Conservation (phyloP, 1,140 invertebrate genomes). For the Lepidotrigona ventralis region DNA sequence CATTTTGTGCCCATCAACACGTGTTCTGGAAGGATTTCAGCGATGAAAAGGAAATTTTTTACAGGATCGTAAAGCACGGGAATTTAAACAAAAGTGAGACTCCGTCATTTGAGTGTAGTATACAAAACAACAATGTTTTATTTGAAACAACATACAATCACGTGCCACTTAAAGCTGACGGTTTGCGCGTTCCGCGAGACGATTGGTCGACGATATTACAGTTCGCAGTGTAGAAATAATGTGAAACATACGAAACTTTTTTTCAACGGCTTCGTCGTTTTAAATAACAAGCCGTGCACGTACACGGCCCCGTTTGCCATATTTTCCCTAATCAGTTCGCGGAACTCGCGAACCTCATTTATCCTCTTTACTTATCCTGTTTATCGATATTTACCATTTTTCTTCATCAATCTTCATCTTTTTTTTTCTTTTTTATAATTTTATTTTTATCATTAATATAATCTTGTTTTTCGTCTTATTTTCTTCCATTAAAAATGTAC, state of each 20-base stretch:
- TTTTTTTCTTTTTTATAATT: background rate
- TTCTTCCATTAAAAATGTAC: constrained; percentile 40
- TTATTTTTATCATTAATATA: constrained; percentile 9
- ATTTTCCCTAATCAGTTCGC: constrained; percentile 21
- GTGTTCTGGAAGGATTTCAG: background rate
- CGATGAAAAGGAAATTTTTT: background rate
- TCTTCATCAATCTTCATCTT: background rate
- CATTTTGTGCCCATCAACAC: too few relatives aligned
- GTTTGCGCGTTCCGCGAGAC: constrained; percentile 58
- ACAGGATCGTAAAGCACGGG: background rate
- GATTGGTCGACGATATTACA: constrained; percentile 27
- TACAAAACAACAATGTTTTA: constrained; percentile 73
- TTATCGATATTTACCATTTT: constrained; percentile 28
- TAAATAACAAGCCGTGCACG: background rate
- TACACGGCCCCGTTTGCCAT: background rate
- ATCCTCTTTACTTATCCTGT: background rate
- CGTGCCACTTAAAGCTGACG: constrained; percentile 59
- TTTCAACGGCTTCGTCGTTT: background rate
- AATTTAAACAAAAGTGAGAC: background rate
- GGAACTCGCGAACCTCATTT: constrained; percentile 51
- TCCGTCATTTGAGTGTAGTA: constrained; percentile 23
- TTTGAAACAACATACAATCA: constrained; percentile 72
- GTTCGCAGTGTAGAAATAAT: constrained; percentile 45
- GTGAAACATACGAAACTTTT: background rate
- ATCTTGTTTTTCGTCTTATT: background rate